A percentile compares a stretch with the other conserved stretches of the same genome.
Evolutionary conservation across 2,888 invertebrate genomes (phyloP).

Genomic region (Philereme transversata): DNA sequence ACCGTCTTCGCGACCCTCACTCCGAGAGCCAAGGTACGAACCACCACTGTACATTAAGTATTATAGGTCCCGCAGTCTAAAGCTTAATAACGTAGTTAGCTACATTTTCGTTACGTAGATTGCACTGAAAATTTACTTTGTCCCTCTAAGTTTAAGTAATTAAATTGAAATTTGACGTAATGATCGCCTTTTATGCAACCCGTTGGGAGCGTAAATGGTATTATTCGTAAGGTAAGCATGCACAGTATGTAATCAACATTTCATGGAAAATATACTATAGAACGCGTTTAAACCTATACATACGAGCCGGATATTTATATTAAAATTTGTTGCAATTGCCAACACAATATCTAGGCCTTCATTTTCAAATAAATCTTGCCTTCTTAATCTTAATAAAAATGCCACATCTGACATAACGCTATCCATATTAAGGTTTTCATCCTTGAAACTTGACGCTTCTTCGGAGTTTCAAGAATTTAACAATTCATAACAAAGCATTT

Average conservation of each 20-base stretch:
- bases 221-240: slow-evolving; percentile 82
- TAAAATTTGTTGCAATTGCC: too few species aligned
- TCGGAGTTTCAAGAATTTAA: too few species aligned
- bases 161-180: slow-evolving; percentile 77
- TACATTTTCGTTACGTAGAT: slow-evolving; percentile 75
- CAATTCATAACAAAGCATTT: too few species aligned
- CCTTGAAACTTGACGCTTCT: too few species aligned
- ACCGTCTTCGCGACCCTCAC: slow-evolving; percentile 90
- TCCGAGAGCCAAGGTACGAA: slow-evolving; percentile 91
- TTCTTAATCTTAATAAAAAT: neutral
- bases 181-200: slow-evolving; percentile 83
- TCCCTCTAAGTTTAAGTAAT: slow-evolving; percentile 77
- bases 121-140: slow-evolving; percentile 77
- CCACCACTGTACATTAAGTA: slow-evolving; percentile 8
- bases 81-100: slow-evolving; percentile 78
- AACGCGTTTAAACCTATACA: neutral
- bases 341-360: too few species aligned
- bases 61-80: slow-evolving; percentile 40
- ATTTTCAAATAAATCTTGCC: neutral
- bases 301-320: too few species aligned
- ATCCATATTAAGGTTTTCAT: too few species aligned
- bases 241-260: slow-evolving; percentile 66
- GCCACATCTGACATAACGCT: too few species aligned
- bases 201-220: slow-evolving; percentile 81
- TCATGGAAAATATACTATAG: slow-evolving; percentile 23